A percentile compares a stretch with the other conserved stretches of the same genome.
Evolutionary conservation across 2,888 invertebrate genomes (phyloP).

Genomic region (Cremastinae sp.): DNA sequence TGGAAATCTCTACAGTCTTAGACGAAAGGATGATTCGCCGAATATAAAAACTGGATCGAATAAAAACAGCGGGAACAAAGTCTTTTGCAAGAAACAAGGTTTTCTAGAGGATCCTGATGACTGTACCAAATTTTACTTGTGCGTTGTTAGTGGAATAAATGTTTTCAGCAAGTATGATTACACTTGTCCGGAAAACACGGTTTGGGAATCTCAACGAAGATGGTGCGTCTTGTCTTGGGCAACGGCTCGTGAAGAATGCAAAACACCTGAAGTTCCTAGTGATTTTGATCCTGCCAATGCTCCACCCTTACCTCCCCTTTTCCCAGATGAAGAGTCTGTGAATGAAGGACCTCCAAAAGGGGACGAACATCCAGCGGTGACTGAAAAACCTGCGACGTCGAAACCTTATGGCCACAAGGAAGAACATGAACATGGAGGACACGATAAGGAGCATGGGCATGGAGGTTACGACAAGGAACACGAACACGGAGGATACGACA

Average conservation of each 20-base stretch:
- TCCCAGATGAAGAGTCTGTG: background rate
- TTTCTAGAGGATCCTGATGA: conserved; percentile 50
- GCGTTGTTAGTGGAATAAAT: conserved; percentile 41
- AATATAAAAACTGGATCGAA: background rate
- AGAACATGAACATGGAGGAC: too few species aligned
- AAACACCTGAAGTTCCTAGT: conserved; percentile 7
- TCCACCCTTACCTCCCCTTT: background rate
- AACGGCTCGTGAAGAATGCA: conserved; percentile 47
- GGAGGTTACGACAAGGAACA: too few species aligned
- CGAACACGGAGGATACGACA: too few species aligned
- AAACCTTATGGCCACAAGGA: too few species aligned
- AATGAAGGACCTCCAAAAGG: background rate
- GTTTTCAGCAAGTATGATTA: conserved; percentile 45
- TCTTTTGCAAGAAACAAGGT: conserved; percentile 51
- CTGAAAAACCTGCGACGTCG: background rate
- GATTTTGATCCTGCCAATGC: conserved; percentile 1
- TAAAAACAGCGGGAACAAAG: background rate
- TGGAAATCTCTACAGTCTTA: background rate
- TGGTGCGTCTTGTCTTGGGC: conserved; percentile 52
- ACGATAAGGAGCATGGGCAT: too few species aligned
- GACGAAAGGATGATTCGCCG: background rate
- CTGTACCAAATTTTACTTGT: conserved; percentile 60
- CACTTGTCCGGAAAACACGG: conserved; percentile 43
- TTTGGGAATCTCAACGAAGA: conserved; percentile 38
- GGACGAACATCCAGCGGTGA: background rate